Percentiles rank a stretch among this genome's conserved stretches.
phyloP scores from a whole-genome alignment of 2,888 invertebrate genomes.

The Anodontia alba region DNA sequence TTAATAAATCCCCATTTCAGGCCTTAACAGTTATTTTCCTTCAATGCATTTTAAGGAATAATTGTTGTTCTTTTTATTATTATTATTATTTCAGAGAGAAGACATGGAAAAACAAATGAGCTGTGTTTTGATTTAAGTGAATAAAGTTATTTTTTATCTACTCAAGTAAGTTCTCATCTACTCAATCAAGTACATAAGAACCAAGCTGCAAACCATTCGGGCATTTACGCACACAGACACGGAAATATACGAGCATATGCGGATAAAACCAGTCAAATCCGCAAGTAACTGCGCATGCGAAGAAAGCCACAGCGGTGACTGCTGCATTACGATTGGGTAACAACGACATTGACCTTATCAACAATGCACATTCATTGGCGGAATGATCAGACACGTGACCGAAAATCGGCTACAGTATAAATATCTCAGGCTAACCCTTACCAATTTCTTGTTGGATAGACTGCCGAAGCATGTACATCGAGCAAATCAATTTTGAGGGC shows the following conservation, averaged over 20 bases:
- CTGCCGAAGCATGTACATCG: conserved; percentile 39
- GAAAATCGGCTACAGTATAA: conserved; percentile 38
- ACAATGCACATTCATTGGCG: conserved; percentile 43
- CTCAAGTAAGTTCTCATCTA: no score
- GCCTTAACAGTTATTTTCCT: no score
- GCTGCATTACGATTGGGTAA: neutral
- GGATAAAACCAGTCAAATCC: conserved; percentile 6
- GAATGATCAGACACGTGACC: conserved; percentile 47
- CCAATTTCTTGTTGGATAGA: conserved; percentile 55
- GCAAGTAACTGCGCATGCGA: neutral
- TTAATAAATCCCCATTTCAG: no score
- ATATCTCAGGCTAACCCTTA: conserved; percentile 8
- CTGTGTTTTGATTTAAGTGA: no score
- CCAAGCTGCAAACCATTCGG: no score
- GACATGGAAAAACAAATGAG: no score
- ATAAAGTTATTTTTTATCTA: no score
- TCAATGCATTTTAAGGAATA: no score
- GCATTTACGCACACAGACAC: neutral
- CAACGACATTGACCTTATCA: conserved; percentile 12
- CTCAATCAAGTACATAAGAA: no score
- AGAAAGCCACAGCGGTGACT: neutral
- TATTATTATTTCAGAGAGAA: no score
- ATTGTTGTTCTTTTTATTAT: no score
- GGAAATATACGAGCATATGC: neutral
- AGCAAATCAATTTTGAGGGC: conserved; percentile 10